Percentiles rank a stretch among this genome's conserved stretches.
Conservation (phyloP, 2,797 vertebrate species). For the Mus minutoides region DNA sequence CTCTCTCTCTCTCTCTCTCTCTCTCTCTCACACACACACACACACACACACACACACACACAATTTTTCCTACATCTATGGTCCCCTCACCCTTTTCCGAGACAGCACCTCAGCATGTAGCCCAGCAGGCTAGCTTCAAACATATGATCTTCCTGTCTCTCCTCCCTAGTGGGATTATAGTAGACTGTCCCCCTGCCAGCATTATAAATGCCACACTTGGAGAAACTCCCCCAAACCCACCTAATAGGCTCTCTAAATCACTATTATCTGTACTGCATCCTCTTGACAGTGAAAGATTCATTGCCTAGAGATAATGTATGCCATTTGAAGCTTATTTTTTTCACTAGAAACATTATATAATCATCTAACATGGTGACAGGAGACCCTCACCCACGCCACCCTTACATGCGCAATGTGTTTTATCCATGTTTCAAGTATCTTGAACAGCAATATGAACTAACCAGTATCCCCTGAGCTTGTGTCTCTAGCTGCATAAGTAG, state of each 20-base stretch:
- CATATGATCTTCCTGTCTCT: neutral
- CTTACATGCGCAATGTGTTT: neutral
- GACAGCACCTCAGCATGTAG: neutral
- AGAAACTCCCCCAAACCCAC: neutral
- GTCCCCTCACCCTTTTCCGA: neutral
- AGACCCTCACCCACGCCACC: neutral
- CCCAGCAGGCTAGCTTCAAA: neutral
- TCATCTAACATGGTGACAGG: neutral
- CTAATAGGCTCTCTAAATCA: rapidly evolving
- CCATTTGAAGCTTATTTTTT: neutral
- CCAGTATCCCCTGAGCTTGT: too few relatives aligned
- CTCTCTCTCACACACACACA: neutral
- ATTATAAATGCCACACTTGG: neutral
- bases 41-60: neutral
- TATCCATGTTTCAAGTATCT: neutral
- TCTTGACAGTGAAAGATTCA: neutral
- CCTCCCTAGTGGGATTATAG: neutral
- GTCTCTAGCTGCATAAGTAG: too few relatives aligned
- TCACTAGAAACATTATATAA: neutral
- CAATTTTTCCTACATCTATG: neutral
- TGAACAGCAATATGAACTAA: too few relatives aligned
- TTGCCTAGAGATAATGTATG: neutral
- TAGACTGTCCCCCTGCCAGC: neutral
- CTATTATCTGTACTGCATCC: neutral
- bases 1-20: neutral